Evolutionary conservation across 2,888 invertebrate species (phyloP), one percentile per base, ranked within the genome.

Genomic region (Orthonevra nobilis): DNA sequence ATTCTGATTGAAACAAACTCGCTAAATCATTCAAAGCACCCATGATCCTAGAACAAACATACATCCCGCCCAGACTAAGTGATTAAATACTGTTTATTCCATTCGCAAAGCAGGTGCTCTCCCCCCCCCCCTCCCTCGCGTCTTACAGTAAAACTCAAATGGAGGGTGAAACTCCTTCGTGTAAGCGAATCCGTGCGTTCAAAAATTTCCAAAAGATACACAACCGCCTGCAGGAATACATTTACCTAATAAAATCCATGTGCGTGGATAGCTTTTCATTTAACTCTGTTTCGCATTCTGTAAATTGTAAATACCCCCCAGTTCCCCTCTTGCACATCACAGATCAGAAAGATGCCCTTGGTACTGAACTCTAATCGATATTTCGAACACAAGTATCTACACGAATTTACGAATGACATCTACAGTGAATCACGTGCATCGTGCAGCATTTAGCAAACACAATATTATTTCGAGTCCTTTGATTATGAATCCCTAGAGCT

Each of bases 401-500:
- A 30, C n/a, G n/a, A 56, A 7, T 32, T 38, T 19, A 40, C 36
- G 12, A 46, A 74, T 73, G 66, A 60, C 52, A 66, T 66, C 40
- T 20, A 52, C 60, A 14, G 20, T 26, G 58, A 66, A 60, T 74
- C 60, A 64, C 63, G 66, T 66, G 58, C 66, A 74, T 56, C 66
- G 46, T 73, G 66, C 73, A 60, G 60, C 58, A 66, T 66, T 73
- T 66, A 66, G 44, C 50, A 66, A 73, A 66, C 73, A 66, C 52
- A 73, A 73, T 73, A 66, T 73, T 74, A 63, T 74, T 66, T 60
- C 40, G 52, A 50, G 58, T 60, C 58, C 73, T 73, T 64, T 73
- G 72, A 73, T 73, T 73, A 74, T 74, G 60, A 74, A 66, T 74
- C 73, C 73, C 66, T 66, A 44, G 66, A 74, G 60, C 66, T 74